phyloP scores from a whole-genome alignment of 1,140 invertebrate genomes.

The Drosophila kikkawai region DNA sequence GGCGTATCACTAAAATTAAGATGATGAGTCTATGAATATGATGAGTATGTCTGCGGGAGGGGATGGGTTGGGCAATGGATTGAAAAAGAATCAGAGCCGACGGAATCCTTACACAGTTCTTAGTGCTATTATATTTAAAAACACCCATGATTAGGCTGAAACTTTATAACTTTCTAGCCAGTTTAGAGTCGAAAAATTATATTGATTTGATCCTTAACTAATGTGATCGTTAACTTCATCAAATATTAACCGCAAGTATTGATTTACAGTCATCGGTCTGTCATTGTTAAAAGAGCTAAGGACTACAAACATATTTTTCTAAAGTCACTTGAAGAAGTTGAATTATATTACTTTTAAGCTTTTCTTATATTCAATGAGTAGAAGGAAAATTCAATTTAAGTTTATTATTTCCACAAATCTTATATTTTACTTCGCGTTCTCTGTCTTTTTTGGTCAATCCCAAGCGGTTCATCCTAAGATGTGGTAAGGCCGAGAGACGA shows the following conservation, averaged over 20 bases:
- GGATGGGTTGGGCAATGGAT: conserved; percentile 23
- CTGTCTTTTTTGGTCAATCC: not conserved
- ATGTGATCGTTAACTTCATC: not conserved
- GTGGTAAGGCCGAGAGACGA: conserved; percentile 12
- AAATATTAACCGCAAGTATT: not conserved
- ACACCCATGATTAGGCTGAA: not conserved
- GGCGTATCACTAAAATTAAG: conserved; percentile 85
- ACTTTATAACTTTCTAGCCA: not conserved
- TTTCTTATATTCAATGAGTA: not conserved
- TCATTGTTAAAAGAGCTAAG: not conserved
- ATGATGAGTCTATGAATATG: conserved; percentile 84
- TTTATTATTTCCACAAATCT: not conserved
- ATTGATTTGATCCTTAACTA: not conserved
- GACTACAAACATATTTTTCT: not conserved
- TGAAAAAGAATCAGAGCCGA: not conserved
- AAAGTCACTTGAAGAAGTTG: too few species aligned
- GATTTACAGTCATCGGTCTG: not conserved
- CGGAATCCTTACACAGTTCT: too few species aligned
- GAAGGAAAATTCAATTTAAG: not conserved
- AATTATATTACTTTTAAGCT: not conserved
- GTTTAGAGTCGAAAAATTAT: not conserved
- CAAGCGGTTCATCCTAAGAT: conserved; percentile 11
- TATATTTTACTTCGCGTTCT: not conserved
- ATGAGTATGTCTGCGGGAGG: conserved; percentile 55
- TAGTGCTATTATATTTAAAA: not conserved